Percentiles rank a stretch among this genome's conserved stretches.
These are phyloP conservation scores for Thera britannica DNA, from an alignment of 2,888 invertebrate species.

Conservation along the genomic window DNA sequence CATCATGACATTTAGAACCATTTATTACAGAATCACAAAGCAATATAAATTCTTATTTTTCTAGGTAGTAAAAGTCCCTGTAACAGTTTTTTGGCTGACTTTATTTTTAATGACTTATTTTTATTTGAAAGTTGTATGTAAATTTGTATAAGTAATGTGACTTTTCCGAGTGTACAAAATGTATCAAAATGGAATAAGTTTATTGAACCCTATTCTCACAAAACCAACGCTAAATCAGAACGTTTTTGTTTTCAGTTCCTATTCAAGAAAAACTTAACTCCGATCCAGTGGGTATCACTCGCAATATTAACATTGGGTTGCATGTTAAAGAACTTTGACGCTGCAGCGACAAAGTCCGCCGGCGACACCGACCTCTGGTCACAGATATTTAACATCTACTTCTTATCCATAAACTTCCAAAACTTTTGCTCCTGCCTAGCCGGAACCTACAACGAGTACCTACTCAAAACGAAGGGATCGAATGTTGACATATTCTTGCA, in stretches of 20 bases:
- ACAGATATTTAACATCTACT: slow-evolving; percentile 84
- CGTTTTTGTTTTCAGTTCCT: slow-evolving; percentile 86
- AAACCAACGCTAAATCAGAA: background rate
- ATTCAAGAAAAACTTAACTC: slow-evolving; percentile 92
- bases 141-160: no score
- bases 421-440: slow-evolving; percentile 96
- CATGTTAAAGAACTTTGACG: slow-evolving; percentile 93
- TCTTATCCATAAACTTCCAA: slow-evolving; percentile 89
- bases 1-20: no score
- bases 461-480: slow-evolving; percentile 93
- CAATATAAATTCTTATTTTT: no score
- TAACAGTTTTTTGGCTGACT: no score
- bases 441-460: slow-evolving; percentile 97
- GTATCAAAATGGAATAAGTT: no score
- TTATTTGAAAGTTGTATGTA: no score
- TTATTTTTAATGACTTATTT: no score
- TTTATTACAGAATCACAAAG: no score
- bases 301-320: slow-evolving; percentile 94
- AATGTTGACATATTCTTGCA: slow-evolving; percentile 96
- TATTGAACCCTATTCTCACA: no score
- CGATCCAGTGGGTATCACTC: slow-evolving; percentile 95
- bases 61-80: no score
- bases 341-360: slow-evolving; percentile 68
- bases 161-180: no score
- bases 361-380: slow-evolving; percentile 62